Evolutionary conservation across 2,888 invertebrate species (phyloP), one percentile per base, ranked within the genome.

Genomic region (Epistrophe eligans): DNA sequence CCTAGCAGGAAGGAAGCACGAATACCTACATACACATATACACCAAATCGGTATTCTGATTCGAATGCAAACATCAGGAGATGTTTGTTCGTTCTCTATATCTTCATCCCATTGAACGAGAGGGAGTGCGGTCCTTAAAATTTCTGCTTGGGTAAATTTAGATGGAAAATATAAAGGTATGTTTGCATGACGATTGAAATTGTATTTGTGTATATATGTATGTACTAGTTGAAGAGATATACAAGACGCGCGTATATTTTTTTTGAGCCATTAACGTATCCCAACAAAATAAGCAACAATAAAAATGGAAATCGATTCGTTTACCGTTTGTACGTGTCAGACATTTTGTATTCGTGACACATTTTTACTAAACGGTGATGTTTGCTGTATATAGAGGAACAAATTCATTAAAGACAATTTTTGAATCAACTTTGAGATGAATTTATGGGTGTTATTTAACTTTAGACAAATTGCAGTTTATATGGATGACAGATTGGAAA

Each of bases 241-340:
- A 35, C 45, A n/a, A 17, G 35, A 72, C 55, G 19, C 38, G 70
- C 50, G 50, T 48, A 60, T 32, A n/a, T n/a, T n/a, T 67, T 48
- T 32, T 67, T 48, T 19, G 58, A 52, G 28, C 72, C 50, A 55
- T 64, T 66, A 52, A 10, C 58, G 35, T 38, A 55, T 43, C 71
- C n/a, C 52, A 35, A 71, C 80, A 66, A 66, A n/a, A 76, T 11
- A 19, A 19, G 35, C 35, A 35, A 35, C 35, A 35, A 35, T 35
- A 35, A 84, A 84, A 84, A 71, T 84, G 40, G 76, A 84, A 84
- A 80, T 84, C 80, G 80, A 80, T 84, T 84, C 74, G 84, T 72
- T 38, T 71, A 40, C 70, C 50, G 43, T 50, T 40, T 24, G 80
- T 80, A 84, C 80, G 84, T 84, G 84, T 52, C 35, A 67, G 76